Evolutionary conservation across 2,888 invertebrate genomes (phyloP), one percentile per base, ranked within the genome.

Genomic region (Tortrix viridana): DNA sequence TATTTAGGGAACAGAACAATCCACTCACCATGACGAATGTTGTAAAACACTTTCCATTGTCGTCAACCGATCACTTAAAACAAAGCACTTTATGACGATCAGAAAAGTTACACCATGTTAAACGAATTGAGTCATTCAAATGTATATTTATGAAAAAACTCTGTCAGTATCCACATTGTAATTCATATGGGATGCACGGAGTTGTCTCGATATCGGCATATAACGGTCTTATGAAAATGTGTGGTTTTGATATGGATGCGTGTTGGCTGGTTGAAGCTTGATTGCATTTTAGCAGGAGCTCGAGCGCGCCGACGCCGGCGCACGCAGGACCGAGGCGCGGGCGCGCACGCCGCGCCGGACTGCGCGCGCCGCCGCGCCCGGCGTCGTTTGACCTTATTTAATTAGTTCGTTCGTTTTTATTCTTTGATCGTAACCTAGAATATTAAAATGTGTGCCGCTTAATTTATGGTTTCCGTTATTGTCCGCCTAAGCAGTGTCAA

Each of bases 381-480:
- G 73, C 79, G 79, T 86, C 89, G 88, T 85, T 90, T 92, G 91
- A 91, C 92, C 91, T 89, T 92, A 92, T 92, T 92, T 90, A 92
- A 91, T 92, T 92, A 90, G 85, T 90, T 87, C 85, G 87, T 84
- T 88, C 88, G 84, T 89, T 90, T 88, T 91, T 89, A 90, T 88
- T 89, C 87, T 88, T 87, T 81, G 80, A 85, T 88, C 86, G 86
- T 86, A 85, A 85, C 83, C 75, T 79, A 77, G 77, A 84, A 82
- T 88, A 90, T 89, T 89, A 87, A 88, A 88, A 89, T 86, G 86
- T 84, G 77, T 87, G 81, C 79, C 80, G 78, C 80, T 81, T 88
- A 86, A 88, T 85, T 89, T 77, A 84, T 82, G 85, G 88, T 87
- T 85, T 78, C 84, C 84, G 77, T 76, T 26, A 9, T 32, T 32